Conservation (phyloP, 1,140 invertebrate species). For the Neotoxoptera formosana region DNA sequence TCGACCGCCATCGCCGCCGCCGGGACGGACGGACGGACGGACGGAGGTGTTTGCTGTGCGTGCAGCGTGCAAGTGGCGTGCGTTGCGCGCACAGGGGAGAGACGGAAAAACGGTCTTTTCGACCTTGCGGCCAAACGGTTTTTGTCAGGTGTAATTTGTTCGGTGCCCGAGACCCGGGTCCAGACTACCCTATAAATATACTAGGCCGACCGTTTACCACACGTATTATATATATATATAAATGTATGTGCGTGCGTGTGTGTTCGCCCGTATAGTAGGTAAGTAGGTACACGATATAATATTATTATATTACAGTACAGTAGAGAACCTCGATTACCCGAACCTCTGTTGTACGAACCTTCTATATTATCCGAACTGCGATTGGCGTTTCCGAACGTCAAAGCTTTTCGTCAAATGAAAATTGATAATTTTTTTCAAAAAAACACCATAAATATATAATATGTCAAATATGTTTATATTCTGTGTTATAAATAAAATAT, state of each 20-base stretch:
- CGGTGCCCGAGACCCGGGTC: conserved; percentile 14
- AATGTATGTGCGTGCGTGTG: background rate
- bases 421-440: too few relatives aligned
- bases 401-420: too few relatives aligned
- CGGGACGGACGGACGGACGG: background rate
- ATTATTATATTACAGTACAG: too few relatives aligned
- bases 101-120: conserved; percentile 6
- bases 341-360: too few relatives aligned
- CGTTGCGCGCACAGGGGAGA: background rate
- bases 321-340: too few relatives aligned
- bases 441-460: too few relatives aligned
- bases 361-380: too few relatives aligned
- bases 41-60: background rate
- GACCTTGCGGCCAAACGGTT: conserved; percentile 37
- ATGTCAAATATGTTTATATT: too few relatives aligned
- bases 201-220: background rate
- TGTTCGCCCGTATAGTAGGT: too few relatives aligned
- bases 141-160: conserved; percentile 47
- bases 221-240: background rate
- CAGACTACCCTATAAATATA: conserved; percentile 12
- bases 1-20: background rate
- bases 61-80: background rate
- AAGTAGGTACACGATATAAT: too few relatives aligned
- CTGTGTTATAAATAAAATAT: too few relatives aligned
- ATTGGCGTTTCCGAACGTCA: too few relatives aligned